phyloP scores from a whole-genome alignment of 1,140 invertebrate species.

The Pseudachorutes palmiensis region DNA sequence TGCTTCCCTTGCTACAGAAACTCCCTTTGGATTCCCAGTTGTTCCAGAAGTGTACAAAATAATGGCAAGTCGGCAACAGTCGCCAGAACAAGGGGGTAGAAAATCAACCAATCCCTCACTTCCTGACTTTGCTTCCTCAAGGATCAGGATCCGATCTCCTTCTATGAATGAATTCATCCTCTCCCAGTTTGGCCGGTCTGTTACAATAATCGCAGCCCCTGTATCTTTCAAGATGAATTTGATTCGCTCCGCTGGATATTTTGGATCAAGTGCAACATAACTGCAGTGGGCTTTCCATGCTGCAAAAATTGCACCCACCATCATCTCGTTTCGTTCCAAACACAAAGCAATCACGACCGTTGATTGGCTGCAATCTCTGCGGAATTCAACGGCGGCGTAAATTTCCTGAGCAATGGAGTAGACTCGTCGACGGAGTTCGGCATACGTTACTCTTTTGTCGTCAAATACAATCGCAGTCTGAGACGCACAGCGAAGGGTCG shows the following conservation, averaged over 20 bases:
- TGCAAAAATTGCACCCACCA: background rate
- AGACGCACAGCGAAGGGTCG: background rate
- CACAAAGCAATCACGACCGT: background rate
- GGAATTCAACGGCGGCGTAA: background rate
- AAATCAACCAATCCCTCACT: background rate
- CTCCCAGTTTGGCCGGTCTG: background rate
- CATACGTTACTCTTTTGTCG: background rate
- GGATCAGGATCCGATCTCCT: background rate
- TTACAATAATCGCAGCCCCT: background rate
- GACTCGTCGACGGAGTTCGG: background rate
- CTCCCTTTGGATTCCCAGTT: background rate
- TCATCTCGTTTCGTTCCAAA: background rate
- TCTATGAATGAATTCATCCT: background rate
- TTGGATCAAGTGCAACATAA: background rate
- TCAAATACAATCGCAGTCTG: background rate
- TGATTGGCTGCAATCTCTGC: background rate
- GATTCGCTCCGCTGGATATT: conserved; percentile 2
- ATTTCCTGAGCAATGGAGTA: background rate
- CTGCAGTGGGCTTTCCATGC: background rate
- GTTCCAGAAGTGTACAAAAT: conserved; percentile 6
- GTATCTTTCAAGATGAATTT: background rate
- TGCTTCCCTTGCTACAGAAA: background rate
- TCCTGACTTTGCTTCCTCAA: background rate
- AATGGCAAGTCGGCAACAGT: background rate
- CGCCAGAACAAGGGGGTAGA: background rate